Evolutionary conservation across 2,888 invertebrate species (phyloP), one percentile per base, ranked within the genome.

Genomic region (Sussaba pulchella): DNA sequence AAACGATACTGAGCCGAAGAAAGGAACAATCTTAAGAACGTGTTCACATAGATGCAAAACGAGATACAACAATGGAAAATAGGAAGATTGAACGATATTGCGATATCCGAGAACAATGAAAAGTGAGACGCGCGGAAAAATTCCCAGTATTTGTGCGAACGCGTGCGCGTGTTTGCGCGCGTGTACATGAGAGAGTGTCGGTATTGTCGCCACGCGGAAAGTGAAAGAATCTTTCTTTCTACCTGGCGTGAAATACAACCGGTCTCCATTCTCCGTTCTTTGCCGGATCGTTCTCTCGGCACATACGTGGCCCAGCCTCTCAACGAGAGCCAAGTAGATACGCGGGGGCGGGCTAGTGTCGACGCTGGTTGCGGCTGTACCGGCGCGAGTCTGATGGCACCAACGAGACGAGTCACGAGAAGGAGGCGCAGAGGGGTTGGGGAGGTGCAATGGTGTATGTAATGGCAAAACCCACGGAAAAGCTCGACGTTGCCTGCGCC

Each of bases 231-330:
- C 57, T 57, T 74, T n/a, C n/a, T n/a, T 39, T 59, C 36, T 36
- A 67, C 39, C 57, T 24, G 54, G 66, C 59, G 74, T 74, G 74
- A 74, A 67, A 67, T 47, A 59, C 39, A 59, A 67, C 47, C 67
- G 63, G 39, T 52, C n/a, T n/a, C 52, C 63, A 5, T 31, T 61
- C 63, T 63, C 47, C 45, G 47, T 66, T 47, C 39, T 47, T 59
- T 36, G n/a, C 31, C 57, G 45, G 26, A 17, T 59, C 36, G 4
- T 6, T 31, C 31, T 2, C 6, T 31, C 36, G 5, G 19, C 26
- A 31, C 31, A 47, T 47, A 57, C 66, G 2, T 14, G 4, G 2
- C 10, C 8, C n/a, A 47, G 19, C 14, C 47, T 26, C 43, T 39
- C 14, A 52, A 47, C 45, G 57, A 47, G 36, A 47, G 64, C 17